Conservation (phyloP, 2,797 vertebrate species). For the Cirrhinus mrigala region DNA sequence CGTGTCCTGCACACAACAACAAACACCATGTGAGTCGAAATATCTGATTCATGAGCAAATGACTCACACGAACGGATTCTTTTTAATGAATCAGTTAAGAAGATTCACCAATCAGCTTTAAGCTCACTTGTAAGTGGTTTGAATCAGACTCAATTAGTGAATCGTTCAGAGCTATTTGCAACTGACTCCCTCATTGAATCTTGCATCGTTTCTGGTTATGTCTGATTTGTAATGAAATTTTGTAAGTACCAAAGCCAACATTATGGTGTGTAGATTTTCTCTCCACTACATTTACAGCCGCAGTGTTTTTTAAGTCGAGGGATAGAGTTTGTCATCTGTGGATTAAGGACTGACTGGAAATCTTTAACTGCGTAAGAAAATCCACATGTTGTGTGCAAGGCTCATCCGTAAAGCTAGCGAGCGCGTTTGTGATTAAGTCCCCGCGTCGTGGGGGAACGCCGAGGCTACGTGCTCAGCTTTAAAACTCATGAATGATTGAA, state of each 20-base stretch:
- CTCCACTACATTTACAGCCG: background rate
- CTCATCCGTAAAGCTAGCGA: constrained; percentile 21
- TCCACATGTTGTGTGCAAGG: background rate
- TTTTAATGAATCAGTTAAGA: background rate
- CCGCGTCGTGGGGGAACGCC: background rate
- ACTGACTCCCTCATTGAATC: too few relatives aligned
- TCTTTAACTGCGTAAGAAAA: constrained; percentile 16
- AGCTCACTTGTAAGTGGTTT: background rate
- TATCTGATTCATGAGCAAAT: background rate
- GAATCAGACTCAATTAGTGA: background rate
- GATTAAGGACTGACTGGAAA: constrained; percentile 34
- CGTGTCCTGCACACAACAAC: background rate
- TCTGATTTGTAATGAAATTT: too few relatives aligned
- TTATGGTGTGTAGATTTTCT: background rate
- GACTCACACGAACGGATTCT: background rate
- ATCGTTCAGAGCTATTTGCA: too few relatives aligned
- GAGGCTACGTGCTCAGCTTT: background rate
- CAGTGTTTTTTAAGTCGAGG: background rate
- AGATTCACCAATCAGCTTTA: background rate
- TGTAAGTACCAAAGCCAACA: background rate
- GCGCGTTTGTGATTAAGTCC: constrained; percentile 16
- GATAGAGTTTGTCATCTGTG: constrained; percentile 22
- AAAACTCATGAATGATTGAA: constrained; percentile 36
- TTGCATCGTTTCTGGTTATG: too few relatives aligned
- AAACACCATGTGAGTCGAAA: background rate